Percentiles rank a stretch among this genome's conserved stretches.
Evolutionary conservation across 1,140 invertebrate genomes (phyloP).

Genomic region (Anastatus disparis): DNA sequence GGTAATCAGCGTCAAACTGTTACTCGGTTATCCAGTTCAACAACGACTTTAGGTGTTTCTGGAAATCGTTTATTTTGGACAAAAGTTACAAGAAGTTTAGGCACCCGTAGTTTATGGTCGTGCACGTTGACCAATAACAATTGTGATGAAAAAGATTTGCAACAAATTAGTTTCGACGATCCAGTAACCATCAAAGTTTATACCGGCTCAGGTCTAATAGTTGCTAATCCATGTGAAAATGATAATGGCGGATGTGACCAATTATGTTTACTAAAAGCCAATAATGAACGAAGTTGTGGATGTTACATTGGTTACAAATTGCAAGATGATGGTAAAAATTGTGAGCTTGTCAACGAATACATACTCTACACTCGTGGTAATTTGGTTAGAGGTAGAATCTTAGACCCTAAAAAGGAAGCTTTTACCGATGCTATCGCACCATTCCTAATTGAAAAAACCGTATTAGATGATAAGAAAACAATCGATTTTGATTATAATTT

Average conservation of each 20-base stretch:
- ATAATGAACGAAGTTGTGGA: not conserved
- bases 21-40: too few relatives aligned
- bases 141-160: not conserved
- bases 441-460: not conserved
- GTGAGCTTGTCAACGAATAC: not conserved
- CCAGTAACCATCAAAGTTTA: conserved; percentile 1
- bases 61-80: conserved; percentile 11
- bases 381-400: conserved; percentile 1
- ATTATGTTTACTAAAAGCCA: not conserved
- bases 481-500: conserved; percentile 26
- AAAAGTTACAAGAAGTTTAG: not conserved
- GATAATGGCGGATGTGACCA: conserved; percentile 19
- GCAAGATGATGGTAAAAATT: not conserved
- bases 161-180: not conserved
- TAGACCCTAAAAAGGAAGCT: not conserved
- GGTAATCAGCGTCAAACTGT: not conserved
- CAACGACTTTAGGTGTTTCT: not conserved
- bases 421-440: conserved; percentile 17
- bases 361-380: not conserved
- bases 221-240: not conserved
- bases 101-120: not conserved
- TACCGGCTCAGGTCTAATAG: not conserved
- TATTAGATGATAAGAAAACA: not conserved
- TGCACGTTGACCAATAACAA: not conserved
- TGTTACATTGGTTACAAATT: conserved; percentile 15